Conservation (phyloP, 2,888 invertebrate species). For the Fissipunctia ypsillon region DNA sequence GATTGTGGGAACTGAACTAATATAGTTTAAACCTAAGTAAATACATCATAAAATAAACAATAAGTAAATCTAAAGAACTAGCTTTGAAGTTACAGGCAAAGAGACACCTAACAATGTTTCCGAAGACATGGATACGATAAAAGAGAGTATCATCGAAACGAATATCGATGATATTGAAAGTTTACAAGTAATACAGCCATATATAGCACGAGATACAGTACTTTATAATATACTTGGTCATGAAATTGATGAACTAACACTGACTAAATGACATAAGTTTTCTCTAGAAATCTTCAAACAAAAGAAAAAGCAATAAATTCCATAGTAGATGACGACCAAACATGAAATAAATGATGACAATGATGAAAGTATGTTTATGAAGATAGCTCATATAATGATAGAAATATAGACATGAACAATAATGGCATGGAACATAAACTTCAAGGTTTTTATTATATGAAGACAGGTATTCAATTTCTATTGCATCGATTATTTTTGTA, state of each 20-base stretch:
- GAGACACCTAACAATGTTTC: too few relatives aligned
- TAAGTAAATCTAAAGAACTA: background rate
- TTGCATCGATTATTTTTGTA: constrained; percentile 8
- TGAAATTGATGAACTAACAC: background rate
- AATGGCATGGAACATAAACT: background rate
- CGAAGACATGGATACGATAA: background rate
- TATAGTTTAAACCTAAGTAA: background rate
- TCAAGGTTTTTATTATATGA: background rate
- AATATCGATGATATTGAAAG: background rate
- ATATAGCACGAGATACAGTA: background rate
- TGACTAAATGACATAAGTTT: background rate
- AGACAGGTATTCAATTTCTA: constrained; percentile 17
- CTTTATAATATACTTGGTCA: background rate
- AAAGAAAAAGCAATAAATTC: constrained; percentile 13
- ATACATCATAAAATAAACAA: background rate
- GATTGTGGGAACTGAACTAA: constrained; percentile 7
- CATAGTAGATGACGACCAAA: background rate
- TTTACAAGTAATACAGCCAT: background rate
- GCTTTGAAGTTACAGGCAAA: background rate
- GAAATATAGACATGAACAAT: background rate
- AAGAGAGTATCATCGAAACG: background rate
- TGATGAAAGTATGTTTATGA: background rate
- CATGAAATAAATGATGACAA: background rate
- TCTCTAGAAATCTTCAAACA: background rate
- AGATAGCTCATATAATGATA: background rate